These are phyloP conservation scores for Microchrysa polita DNA, from an alignment of 2,888 invertebrate species.

Conservation along the genomic window DNA sequence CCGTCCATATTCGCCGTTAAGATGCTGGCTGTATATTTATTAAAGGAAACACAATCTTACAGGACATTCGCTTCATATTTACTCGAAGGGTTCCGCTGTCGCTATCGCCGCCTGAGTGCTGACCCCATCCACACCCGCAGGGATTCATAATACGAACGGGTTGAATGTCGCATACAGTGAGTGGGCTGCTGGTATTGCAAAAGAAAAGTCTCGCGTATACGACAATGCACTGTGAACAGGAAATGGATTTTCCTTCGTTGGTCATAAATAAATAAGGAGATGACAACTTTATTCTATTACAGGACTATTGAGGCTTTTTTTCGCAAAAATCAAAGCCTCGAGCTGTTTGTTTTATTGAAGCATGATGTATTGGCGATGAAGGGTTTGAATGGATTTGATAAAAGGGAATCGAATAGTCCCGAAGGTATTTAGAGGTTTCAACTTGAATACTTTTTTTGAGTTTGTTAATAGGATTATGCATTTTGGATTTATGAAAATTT, in stretches of 20 bases:
- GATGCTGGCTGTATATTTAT: background rate
- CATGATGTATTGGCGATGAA: background rate
- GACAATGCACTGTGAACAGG: constrained; percentile 45
- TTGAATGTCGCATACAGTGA: constrained; percentile 25
- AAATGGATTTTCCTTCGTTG: constrained; percentile 49
- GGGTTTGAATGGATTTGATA: background rate
- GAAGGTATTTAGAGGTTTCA: constrained; percentile 12
- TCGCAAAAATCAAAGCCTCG: constrained; percentile 41
- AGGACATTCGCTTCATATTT: constrained; percentile 9
- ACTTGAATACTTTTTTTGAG: constrained; percentile 24
- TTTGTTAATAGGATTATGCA: constrained; percentile 23
- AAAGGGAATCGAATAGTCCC: background rate
- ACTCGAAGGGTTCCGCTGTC: constrained; percentile 6
- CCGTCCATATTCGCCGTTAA: background rate
- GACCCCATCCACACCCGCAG: background rate
- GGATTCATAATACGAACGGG: constrained; percentile 36
- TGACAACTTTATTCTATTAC: constrained; percentile 54
- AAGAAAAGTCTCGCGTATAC: constrained; percentile 20
- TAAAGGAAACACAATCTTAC: background rate
- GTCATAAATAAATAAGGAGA: constrained; percentile 50
- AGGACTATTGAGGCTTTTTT: constrained; percentile 31
- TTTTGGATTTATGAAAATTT: constrained; percentile 1
- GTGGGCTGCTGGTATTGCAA: constrained; percentile 22
- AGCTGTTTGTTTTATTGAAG: constrained; percentile 31
- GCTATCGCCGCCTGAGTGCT: too few relatives aligned